Conservation (phyloP, 2,113 vertebrate genomes). For the Bubo bubo region DNA sequence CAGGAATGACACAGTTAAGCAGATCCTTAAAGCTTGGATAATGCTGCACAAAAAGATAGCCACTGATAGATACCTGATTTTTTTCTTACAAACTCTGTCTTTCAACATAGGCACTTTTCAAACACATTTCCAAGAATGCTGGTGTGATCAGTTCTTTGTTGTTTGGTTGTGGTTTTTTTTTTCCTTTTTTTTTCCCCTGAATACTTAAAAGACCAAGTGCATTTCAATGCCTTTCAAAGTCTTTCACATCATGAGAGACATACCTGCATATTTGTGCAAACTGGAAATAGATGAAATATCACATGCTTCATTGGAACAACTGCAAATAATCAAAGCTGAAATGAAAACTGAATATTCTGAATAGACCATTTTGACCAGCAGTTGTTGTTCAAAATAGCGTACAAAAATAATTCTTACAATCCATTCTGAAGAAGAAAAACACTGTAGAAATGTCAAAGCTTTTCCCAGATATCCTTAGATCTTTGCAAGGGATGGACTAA, state of each 20-base stretch:
- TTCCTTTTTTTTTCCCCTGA: neutral
- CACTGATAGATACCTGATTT: neutral
- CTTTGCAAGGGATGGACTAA: neutral
- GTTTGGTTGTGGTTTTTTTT: neutral
- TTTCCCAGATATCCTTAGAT: neutral
- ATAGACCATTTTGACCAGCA: neutral
- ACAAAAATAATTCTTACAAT: neutral
- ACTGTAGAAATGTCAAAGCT: neutral
- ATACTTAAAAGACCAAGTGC: neutral
- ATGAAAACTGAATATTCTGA: neutral
- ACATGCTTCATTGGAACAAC: neutral
- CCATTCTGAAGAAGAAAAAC: neutral
- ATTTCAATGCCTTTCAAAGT: constrained; percentile 15
- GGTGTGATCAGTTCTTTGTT: neutral
- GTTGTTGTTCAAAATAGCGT: neutral
- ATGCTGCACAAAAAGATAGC: neutral
- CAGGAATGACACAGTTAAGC: neutral
- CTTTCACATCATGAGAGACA: neutral
- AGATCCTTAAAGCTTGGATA: constrained; percentile 6
- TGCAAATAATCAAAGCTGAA: neutral
- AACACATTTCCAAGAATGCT: neutral
- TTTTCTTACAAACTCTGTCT: neutral
- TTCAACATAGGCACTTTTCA: neutral
- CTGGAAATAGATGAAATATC: constrained; percentile 1
- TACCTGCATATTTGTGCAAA: neutral